phyloP scores from a whole-genome alignment of 2,113 vertebrate species.

The Pluvialis apricaria region DNA sequence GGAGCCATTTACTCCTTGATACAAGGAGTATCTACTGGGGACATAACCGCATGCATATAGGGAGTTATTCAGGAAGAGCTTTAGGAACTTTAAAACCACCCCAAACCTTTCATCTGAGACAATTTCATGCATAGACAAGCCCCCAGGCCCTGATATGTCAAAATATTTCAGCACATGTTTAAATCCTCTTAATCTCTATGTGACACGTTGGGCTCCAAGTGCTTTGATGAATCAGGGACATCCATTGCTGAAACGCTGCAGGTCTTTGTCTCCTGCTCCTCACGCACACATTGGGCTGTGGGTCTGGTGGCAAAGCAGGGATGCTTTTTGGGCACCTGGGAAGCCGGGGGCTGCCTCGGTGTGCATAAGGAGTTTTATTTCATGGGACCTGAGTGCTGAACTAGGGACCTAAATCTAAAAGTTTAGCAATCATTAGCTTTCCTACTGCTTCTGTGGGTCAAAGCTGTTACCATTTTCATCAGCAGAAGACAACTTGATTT shows the following conservation, averaged over 20 bases:
- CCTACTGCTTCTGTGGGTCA: not conserved
- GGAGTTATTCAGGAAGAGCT: not conserved
- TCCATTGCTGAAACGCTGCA: not conserved
- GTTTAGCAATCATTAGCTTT: not conserved
- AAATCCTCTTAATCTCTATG: not conserved
- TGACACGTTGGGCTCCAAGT: not conserved
- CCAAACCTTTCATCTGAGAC: not conserved
- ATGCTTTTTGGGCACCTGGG: not conserved
- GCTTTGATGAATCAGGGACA: not conserved
- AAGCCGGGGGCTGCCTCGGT: not conserved
- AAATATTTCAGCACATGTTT: not conserved
- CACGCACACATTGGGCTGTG: too few species aligned
- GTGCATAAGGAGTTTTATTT: not conserved
- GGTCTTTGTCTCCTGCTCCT: not conserved
- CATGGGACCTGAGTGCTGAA: not conserved
- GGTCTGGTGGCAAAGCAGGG: not conserved
- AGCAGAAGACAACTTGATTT: not conserved
- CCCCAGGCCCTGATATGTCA: not conserved
- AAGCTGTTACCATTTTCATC: not conserved
- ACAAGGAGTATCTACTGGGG: not conserved
- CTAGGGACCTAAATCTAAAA: not conserved
- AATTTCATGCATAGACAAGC: not conserved
- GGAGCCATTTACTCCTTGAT: too few species aligned
- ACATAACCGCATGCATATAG: not conserved
- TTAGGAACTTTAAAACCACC: not conserved